phyloP scores from a whole-genome alignment of 2,797 vertebrate species.

The Sebastes flavidus region DNA sequence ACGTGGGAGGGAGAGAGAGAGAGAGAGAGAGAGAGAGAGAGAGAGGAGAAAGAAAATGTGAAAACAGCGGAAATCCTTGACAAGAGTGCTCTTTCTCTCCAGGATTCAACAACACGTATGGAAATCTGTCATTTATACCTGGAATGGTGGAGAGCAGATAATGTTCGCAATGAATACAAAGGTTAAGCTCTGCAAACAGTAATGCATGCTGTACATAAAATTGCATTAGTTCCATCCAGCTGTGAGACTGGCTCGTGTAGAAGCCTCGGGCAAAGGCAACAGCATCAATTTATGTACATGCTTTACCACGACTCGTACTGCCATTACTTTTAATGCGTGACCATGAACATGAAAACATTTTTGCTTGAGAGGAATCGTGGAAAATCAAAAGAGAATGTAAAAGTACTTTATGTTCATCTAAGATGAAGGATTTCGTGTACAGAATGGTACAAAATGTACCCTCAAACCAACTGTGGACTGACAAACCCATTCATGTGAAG shows the following conservation, averaged over 20 bases:
- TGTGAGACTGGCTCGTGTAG: not conserved
- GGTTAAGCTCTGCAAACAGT: not conserved
- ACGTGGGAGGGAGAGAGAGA: slow-evolving; percentile 22
- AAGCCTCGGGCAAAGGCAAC: not conserved
- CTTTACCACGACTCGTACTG: not conserved
- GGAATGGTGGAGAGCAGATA: not conserved
- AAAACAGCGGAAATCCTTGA: slow-evolving; percentile 19
- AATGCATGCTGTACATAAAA: not conserved
- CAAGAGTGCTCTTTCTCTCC: not conserved
- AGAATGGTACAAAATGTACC: not conserved
- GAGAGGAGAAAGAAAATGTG: not conserved
- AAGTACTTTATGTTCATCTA: not conserved
- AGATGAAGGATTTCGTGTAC: not conserved
- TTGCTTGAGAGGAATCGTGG: not conserved
- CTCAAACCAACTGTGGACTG: not conserved
- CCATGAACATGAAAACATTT: slow-evolving; percentile 6
- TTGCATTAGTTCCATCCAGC: not conserved
- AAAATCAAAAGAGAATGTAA: not conserved
- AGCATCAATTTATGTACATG: not conserved
- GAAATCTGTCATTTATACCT: not conserved
- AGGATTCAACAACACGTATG: not conserved
- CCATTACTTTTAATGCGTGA: slow-evolving; percentile 9
- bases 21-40: not conserved
- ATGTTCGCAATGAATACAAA: not conserved
- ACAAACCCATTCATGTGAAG: not conserved